A percentile compares a stretch with the other conserved stretches of the same genome.
Conservation (phyloP, 2,797 vertebrate genomes). For the Malurus leucopterus region DNA sequence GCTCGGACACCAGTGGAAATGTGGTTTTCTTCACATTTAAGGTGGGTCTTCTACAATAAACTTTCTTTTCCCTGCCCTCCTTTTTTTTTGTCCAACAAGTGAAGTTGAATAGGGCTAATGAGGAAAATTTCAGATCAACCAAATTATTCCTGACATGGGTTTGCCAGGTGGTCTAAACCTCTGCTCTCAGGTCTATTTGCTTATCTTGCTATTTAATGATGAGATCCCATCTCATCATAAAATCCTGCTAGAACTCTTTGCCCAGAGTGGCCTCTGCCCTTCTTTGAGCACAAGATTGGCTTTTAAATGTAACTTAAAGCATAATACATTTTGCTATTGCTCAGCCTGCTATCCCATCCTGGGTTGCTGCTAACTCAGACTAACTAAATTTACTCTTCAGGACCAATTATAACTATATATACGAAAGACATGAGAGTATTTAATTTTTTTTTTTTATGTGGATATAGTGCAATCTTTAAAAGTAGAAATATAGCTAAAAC, state of each 20-base stretch:
- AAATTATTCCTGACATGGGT: not conserved
- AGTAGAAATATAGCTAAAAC: not conserved
- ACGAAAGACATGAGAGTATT: not conserved
- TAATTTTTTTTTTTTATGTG: not conserved
- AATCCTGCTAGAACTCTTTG: not conserved
- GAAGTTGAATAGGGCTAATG: not conserved
- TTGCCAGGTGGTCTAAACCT: not conserved
- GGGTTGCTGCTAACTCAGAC: not conserved
- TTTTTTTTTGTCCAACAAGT: not conserved
- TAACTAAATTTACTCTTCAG: not conserved
- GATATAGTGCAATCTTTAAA: not conserved
- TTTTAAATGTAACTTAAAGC: not conserved
- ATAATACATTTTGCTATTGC: not conserved
- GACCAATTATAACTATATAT: not conserved
- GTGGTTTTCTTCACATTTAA: not conserved
- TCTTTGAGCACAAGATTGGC: not conserved
- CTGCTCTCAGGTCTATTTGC: not conserved
- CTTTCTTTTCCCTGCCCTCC: accelerated
- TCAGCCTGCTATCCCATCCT: not conserved
- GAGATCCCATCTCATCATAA: not conserved
- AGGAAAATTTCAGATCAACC: not conserved
- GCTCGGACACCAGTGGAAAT: not conserved
- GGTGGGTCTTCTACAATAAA: not conserved
- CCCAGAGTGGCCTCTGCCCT: not conserved
- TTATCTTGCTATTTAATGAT: not conserved